A percentile compares a stretch with the other conserved stretches of the same genome.
These are phyloP conservation scores for Balaeniceps rex DNA, from an alignment of 2,113 vertebrate genomes.

Conservation along the genomic window DNA sequence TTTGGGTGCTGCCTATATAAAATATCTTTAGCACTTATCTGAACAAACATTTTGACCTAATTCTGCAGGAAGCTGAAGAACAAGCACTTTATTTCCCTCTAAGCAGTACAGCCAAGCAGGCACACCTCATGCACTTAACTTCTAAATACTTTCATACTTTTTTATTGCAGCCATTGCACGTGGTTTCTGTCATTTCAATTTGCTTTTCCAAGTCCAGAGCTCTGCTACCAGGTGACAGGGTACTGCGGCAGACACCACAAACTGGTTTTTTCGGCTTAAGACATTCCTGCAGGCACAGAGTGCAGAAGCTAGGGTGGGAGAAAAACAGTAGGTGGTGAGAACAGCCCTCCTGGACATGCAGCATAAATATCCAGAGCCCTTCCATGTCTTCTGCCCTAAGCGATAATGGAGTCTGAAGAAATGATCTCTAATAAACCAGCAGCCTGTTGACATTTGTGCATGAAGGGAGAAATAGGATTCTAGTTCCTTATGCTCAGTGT, in stretches of 20 bases:
- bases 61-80: not conserved
- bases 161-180: conserved; percentile 90
- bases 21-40: not conserved
- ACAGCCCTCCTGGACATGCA: not conserved
- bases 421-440: accelerated
- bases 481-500: accelerated
- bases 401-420: accelerated
- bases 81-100: not conserved
- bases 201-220: conserved; percentile 82
- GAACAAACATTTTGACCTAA: not conserved
- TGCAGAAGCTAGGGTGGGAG: conserved; percentile 84
- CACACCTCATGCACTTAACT: not conserved
- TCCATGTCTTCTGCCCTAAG: not conserved
- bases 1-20: not conserved
- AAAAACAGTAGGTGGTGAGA: not conserved
- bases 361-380: not conserved
- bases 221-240: conserved; percentile 77
- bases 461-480: accelerated
- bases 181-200: conserved; percentile 83
- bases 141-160: conserved; percentile 73
- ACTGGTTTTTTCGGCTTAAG: conserved; percentile 91
- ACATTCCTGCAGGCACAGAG: conserved; percentile 91
- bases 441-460: not conserved
- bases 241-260: conserved; percentile 91
- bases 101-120: accelerated